Base-by-base conservation (phyloP, 2,797 vertebrate genomes). In the Microchirus variegatus region DNA sequence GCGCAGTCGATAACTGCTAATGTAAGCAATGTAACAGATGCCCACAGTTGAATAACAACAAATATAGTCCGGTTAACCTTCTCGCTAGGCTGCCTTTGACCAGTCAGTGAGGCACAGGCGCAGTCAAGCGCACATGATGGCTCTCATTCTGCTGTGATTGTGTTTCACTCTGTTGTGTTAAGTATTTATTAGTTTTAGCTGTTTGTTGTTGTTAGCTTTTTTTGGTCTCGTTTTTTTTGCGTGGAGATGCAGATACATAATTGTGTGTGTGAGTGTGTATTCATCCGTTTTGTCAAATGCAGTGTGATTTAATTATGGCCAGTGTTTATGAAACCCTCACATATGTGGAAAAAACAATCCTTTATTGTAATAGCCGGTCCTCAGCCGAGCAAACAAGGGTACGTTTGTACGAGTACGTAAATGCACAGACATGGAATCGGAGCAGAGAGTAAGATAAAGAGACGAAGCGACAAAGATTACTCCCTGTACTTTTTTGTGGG, bases 31-130 rank as follows among this genome's bases (percentile, higher is more conserved):
- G 81, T 68, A 91, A 90, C 89, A 91, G 90, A 91, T 91, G 89
- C 85, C 86, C 70, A 59, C 19, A 18, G 46, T 73, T 75, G 60
- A 89, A 88, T 74, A 87, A 89, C 84, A 86, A 87, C 87, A 85
- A 77, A 90, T 88, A 91, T 88, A 74, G 87, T 89, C 89, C 87
- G 22, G 86, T 87, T 91, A 85, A 88, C 90, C 89, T 90, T 91
- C 88, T 85, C 88, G 87, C 86, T 77, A 86, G 83, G 78, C 83
- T 89, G 86, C 78, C 44, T 86, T 82, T 60, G 82, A 90, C 87
- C 87, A 82, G 85, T 80, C 82, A 53, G 77, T 67, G 79, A 75
- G 73, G 65, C 74, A 38, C 67, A 55, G 79, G 61, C 81, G 75
- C 86, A 84, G 85, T 86, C 86, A 85, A 86, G 86, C 83, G 58